A percentile compares a stretch with the other conserved stretches of the same genome.
Conservation (phyloP, 2,113 vertebrate species). For the Hippolais icterina region DNA sequence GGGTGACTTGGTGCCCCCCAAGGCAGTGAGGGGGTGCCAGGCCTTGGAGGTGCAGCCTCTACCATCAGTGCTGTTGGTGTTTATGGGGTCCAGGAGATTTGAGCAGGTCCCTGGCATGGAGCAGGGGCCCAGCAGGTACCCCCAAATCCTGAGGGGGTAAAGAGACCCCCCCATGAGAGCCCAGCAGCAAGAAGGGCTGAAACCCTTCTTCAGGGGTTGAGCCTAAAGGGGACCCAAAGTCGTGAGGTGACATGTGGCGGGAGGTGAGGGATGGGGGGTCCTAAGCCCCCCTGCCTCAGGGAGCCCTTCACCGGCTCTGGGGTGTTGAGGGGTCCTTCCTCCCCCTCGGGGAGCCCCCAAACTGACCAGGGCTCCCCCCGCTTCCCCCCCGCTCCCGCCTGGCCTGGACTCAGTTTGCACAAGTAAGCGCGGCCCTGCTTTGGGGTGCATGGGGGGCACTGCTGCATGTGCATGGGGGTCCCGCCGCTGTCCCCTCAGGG, state of each 20-base stretch:
- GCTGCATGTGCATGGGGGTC: constrained; percentile 9
- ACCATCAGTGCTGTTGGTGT: rapidly evolving
- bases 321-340: neutral
- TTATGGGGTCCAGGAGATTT: neutral
- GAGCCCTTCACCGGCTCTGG: neutral
- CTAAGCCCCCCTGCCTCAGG: neutral
- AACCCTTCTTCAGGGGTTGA: neutral
- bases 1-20: rapidly evolving
- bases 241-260: rapidly evolving
- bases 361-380: neutral
- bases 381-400: neutral
- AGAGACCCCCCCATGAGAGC: neutral
- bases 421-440: neutral
- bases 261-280: neutral
- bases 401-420: constrained; percentile 20
- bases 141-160: neutral
- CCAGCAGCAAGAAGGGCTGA: neutral
- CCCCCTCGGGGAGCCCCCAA: neutral
- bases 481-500: neutral
- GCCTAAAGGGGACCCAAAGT: neutral
- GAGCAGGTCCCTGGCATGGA: neutral
- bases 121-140: neutral
- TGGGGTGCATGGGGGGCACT: neutral
- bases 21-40: neutral
- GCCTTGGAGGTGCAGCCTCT: neutral